Percentiles rank a stretch among this genome's conserved stretches.
These are phyloP conservation scores for Serrognathus titanus DNA, from an alignment of 2,888 invertebrate species.

Conservation along the genomic window DNA sequence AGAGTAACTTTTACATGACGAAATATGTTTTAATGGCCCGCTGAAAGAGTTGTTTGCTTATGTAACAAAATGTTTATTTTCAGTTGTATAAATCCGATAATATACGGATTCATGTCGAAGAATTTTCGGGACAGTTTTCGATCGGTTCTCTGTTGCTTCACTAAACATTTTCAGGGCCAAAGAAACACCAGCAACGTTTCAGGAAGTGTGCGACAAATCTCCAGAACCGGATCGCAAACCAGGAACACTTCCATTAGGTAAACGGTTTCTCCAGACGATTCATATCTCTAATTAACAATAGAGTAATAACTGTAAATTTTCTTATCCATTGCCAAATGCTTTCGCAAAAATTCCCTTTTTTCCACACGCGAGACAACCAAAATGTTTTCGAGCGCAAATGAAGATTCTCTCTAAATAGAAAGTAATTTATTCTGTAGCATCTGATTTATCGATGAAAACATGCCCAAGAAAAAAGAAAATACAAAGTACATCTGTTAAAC, in stretches of 20 bases:
- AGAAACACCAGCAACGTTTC: constrained; percentile 27
- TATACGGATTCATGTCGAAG: constrained; percentile 73
- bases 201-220: constrained; percentile 39
- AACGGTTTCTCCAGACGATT: not conserved
- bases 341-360: too few species aligned
- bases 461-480: too few species aligned
- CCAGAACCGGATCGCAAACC: constrained; percentile 41
- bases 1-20: too few species aligned
- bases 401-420: too few species aligned
- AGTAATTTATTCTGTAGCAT: too few species aligned
- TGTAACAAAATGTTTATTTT: constrained; percentile 22
- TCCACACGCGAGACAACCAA: too few species aligned
- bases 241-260: constrained; percentile 39
- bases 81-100: constrained; percentile 69
- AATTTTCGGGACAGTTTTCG: constrained; percentile 62
- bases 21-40: not conserved
- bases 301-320: too few species aligned
- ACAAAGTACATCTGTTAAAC: too few species aligned
- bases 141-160: constrained; percentile 49
- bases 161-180: constrained; percentile 19
- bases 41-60: not conserved
- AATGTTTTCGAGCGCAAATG: too few species aligned
- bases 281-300: too few species aligned
- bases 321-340: too few species aligned
- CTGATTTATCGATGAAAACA: too few species aligned